phyloP scores from a whole-genome alignment of 1,140 invertebrate genomes.

The Drosophila nannoptera region DNA sequence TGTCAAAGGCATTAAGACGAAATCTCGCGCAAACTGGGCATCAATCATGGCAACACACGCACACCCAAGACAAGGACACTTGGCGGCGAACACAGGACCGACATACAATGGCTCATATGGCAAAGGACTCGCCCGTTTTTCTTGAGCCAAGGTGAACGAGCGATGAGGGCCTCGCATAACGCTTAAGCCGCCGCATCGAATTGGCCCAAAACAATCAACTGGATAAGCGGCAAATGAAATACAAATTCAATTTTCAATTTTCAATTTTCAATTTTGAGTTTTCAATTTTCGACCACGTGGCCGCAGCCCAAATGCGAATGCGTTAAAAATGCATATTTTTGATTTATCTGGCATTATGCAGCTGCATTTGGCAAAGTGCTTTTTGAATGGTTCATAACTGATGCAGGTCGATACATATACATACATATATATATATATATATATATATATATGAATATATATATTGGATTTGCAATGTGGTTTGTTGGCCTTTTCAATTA shows the following conservation, averaged over 20 bases:
- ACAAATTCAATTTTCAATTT: conserved; percentile 21
- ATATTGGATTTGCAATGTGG: neutral
- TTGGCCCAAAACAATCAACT: conserved; percentile 40
- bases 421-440: neutral
- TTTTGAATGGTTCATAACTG: conserved; percentile 4
- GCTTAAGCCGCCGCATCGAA: conserved; percentile 29
- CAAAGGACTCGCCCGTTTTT: conserved; percentile 10
- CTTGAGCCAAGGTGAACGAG: conserved; percentile 13
- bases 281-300: conserved; percentile 13
- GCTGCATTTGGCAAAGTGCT: neutral
- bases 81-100: conserved; percentile 1
- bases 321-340: neutral
- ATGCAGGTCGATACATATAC: neutral
- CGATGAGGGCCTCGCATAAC: conserved; percentile 21
- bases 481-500: conserved; percentile 3
- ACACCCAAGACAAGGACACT: conserved; percentile 24
- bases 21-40: conserved; percentile 73
- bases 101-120: conserved; percentile 28
- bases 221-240: conserved; percentile 28
- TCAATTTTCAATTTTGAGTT: too few relatives aligned
- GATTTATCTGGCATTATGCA: neutral
- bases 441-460: neutral
- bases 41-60: conserved; percentile 62
- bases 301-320: neutral
- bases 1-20: conserved; percentile 76